Base-by-base conservation (phyloP, 2,113 vertebrate species). In the Monopterus albus region DNA sequence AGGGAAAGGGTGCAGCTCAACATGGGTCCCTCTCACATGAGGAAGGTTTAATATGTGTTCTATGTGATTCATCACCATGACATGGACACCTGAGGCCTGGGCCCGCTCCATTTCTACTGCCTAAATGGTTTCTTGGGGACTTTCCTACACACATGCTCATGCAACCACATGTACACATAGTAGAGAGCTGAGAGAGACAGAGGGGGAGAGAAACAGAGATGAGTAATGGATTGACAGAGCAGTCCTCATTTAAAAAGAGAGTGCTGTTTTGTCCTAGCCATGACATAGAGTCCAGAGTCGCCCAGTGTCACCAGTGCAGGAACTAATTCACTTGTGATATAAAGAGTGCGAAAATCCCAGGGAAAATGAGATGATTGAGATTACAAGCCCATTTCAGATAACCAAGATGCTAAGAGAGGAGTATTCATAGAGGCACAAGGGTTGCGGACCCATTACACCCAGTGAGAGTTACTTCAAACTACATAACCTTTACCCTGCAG, bases 121-220 rank as follows among this genome's bases (percentile, higher is more conserved):
- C 83, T 89, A 89, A 92, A 92, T 91, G 88, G 89, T 91, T 92
- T 92, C 87, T 89, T 68, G 73, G 87, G 89, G 90, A 91, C 88
- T 83, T 85, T 83, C 47, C 75, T 70, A 31, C 81, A 87, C 82
- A 62, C 52, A 42, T 11, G 17, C 67, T 52, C 75, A 69, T 42
- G 43, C 18, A 75, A 70, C 79, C 36, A 56, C 64, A 72, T 51
- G 60, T 49, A 63, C 51, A 63, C 66, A 46, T 18, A 55, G 75
- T 28, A 38, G 57, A 81, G 77, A 63, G 75, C 56, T 50, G 61
- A 64, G 63, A 65, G 69, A 75, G 72, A 79, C 23, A 46, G 55
- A 69, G 46, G 13, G 43, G 26, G 28, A n/a, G 65, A 40, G 55
- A 47, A 58, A 64, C 31, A 65, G 35, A 81, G 77, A 86, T 81